These are phyloP conservation scores for Tricholaema leucomelas DNA, from an alignment of 2,113 vertebrate species.

Conservation along the genomic window DNA sequence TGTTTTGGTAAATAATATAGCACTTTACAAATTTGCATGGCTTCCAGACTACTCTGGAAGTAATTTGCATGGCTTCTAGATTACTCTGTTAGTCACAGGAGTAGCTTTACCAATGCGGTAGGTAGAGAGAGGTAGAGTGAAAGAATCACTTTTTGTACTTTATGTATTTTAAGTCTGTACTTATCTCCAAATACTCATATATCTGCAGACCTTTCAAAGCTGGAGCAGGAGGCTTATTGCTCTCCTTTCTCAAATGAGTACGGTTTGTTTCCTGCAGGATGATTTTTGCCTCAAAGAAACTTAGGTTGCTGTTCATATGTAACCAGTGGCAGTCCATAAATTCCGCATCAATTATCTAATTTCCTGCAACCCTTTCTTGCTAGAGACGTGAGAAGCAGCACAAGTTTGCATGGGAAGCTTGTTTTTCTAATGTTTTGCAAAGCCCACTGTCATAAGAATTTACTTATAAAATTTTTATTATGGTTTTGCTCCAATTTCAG, in stretches of 20 bases:
- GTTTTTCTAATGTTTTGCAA: constrained; percentile 20
- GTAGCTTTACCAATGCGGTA: neutral
- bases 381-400: neutral
- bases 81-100: neutral
- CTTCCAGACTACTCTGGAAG: too few species aligned
- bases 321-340: neutral
- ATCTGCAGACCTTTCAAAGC: neutral
- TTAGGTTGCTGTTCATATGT: neutral
- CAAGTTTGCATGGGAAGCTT: constrained; percentile 1
- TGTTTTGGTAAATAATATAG: neutral
- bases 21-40: neutral
- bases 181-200: neutral
- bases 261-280: neutral
- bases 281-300: neutral
- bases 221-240: neutral
- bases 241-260: neutral
- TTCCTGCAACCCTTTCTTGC: neutral
- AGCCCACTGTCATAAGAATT: constrained; percentile 27
- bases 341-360: neutral
- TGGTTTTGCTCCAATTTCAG: constrained; percentile 47
- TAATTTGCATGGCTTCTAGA: neutral
- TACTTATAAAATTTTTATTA: constrained; percentile 53
- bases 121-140: neutral
- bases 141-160: neutral
- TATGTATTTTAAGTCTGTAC: neutral